A percentile compares a stretch with the other conserved stretches of the same genome.
Evolutionary conservation across 2,888 invertebrate species (phyloP).

Genomic region (Pristionchus arcanus): DNA sequence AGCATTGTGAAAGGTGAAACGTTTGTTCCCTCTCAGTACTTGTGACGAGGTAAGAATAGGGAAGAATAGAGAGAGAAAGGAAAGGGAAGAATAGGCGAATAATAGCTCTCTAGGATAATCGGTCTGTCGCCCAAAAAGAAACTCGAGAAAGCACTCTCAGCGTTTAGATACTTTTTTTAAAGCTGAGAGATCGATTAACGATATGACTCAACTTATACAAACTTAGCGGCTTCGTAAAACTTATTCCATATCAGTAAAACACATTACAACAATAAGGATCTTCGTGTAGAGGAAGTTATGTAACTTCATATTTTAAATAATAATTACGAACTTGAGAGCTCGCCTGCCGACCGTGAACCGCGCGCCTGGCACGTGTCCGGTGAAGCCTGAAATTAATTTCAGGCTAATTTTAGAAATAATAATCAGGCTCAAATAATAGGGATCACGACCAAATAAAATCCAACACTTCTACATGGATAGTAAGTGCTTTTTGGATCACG

Average conservation of each 20-base stretch:
- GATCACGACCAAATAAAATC: too few species aligned
- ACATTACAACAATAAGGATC: too few species aligned
- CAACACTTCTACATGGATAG: too few species aligned
- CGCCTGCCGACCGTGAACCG: slow-evolving; percentile 69
- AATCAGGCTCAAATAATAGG: too few species aligned
- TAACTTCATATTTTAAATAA: too few species aligned
- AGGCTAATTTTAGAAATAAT: too few species aligned
- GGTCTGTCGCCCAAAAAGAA: slow-evolving; percentile 19
- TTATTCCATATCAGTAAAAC: background rate
- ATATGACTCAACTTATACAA: too few species aligned
- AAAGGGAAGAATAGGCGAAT: slow-evolving; percentile 14
- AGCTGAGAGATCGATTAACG: too few species aligned
- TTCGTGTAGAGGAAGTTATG: background rate
- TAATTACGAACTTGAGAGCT: slow-evolving; percentile 28
- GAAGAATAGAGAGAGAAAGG: background rate
- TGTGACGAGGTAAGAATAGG: background rate
- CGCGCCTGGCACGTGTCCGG: slow-evolving; percentile 70
- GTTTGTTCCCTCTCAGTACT: background rate
- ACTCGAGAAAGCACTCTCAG: background rate
- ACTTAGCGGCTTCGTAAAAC: background rate
- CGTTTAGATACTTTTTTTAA: background rate
- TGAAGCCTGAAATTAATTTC: slow-evolving; percentile 62
- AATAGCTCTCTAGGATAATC: slow-evolving; percentile 8
- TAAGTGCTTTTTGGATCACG: too few species aligned
- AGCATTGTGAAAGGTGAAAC: background rate